Percentiles rank a stretch among this genome's conserved stretches.
Evolutionary conservation across 2,113 vertebrate species (phyloP).

Genomic region (Dolichotis patagonum): DNA sequence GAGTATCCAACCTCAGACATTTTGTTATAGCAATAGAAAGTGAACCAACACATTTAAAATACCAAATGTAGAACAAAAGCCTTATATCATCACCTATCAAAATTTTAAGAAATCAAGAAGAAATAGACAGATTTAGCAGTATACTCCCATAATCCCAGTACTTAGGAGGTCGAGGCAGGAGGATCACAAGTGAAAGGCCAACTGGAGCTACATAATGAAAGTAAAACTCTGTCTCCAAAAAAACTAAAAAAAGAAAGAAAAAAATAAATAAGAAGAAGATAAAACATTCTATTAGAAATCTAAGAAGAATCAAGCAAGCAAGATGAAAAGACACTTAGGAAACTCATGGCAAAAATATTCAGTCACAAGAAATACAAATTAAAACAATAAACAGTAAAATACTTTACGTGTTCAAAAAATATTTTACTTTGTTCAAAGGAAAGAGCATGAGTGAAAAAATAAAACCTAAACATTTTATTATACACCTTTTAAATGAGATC

Average conservation of each 20-base stretch:
- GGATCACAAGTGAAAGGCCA: not conserved
- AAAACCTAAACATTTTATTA: not conserved
- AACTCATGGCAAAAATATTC: not conserved
- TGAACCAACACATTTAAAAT: not conserved
- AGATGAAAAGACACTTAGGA: not conserved
- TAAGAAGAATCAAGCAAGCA: not conserved
- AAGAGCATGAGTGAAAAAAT: not conserved
- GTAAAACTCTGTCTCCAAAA: not conserved
- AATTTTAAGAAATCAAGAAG: not conserved
- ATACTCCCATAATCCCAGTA: not conserved
- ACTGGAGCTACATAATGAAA: not conserved
- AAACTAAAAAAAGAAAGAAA: not conserved
- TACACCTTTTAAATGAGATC: not conserved
- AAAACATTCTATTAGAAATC: not conserved
- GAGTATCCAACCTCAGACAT: not conserved
- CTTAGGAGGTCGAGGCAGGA: not conserved
- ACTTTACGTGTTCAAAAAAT: too few species aligned
- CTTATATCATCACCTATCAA: not conserved
- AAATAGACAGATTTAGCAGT: not conserved
- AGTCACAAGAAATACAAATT: slow-evolving; percentile 25
- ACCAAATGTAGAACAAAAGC: not conserved
- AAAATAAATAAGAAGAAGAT: not conserved
- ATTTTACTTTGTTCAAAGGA: not conserved
- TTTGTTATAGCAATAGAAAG: not conserved
- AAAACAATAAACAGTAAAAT: slow-evolving; percentile 52